A percentile compares a stretch with the other conserved stretches of the same genome.
Conservation (phyloP, 2,113 vertebrate species). For the Carollia perspicillata region DNA sequence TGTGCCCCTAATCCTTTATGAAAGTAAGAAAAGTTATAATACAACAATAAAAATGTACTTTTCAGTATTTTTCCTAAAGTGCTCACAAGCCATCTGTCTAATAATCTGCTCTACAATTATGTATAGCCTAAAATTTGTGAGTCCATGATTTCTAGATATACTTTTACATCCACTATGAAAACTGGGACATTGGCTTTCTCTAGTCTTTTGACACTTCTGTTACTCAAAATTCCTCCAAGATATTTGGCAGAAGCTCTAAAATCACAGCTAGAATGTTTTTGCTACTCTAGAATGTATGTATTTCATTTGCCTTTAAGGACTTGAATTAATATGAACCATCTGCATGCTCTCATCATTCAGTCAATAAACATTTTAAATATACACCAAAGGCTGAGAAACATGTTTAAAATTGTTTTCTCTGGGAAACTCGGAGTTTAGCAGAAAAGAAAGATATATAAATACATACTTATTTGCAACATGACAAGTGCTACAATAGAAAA, state of each 20-base stretch:
- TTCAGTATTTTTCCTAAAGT: slow-evolving; percentile 22
- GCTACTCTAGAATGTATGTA: neutral
- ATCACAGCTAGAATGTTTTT: neutral
- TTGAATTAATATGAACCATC: slow-evolving; percentile 36
- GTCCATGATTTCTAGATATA: neutral
- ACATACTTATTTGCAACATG: neutral
- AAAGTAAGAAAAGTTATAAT: slow-evolving; percentile 9
- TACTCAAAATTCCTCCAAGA: neutral
- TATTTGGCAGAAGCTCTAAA: neutral
- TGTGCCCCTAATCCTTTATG: neutral
- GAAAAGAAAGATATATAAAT: neutral
- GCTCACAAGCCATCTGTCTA: slow-evolving; percentile 19
- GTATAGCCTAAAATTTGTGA: neutral
- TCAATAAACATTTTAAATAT: slow-evolving; percentile 50
- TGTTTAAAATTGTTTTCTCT: slow-evolving; percentile 1
- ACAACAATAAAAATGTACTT: neutral
- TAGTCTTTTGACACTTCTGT: neutral
- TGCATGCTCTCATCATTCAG: neutral
- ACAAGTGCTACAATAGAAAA: neutral
- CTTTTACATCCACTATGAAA: neutral
- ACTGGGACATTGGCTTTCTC: neutral
- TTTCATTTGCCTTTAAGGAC: slow-evolving; percentile 38
- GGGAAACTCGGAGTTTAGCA: neutral
- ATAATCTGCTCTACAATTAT: slow-evolving; percentile 9
- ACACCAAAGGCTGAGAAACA: slow-evolving; percentile 4